A percentile compares a stretch with the other conserved stretches of the same genome.
These are phyloP conservation scores for Lineus longissimus DNA, from an alignment of 1,140 invertebrate genomes.

Conservation along the genomic window DNA sequence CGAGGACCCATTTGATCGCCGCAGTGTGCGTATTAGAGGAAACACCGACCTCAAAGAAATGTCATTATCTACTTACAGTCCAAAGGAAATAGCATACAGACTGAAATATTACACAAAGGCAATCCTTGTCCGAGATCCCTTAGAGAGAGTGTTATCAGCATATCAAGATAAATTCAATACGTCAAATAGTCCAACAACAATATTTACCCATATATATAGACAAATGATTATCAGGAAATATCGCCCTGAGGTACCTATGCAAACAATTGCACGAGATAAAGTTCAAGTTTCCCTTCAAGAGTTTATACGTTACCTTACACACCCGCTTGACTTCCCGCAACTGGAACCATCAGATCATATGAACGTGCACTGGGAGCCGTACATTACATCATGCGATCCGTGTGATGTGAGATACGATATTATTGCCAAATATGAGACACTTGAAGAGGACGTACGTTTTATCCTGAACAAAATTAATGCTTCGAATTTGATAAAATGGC, in stretches of 20 bases:
- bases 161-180: constrained; percentile 80
- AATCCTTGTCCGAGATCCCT: constrained; percentile 84
- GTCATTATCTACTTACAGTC: constrained; percentile 58
- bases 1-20: constrained; percentile 35
- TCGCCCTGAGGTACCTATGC: constrained; percentile 66
- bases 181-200: constrained; percentile 60
- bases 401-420: constrained; percentile 83
- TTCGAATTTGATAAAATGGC: constrained; percentile 26
- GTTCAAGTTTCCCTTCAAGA: constrained; percentile 83
- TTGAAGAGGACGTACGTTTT: constrained; percentile 62
- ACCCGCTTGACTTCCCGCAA: constrained; percentile 53
- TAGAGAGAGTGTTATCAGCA: constrained; percentile 83
- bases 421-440: constrained; percentile 83
- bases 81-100: constrained; percentile 60
- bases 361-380: constrained; percentile 88
- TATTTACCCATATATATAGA: constrained; percentile 75
- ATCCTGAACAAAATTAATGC: constrained; percentile 30
- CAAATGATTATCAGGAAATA: constrained; percentile 74
- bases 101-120: constrained; percentile 74
- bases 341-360: constrained; percentile 30
- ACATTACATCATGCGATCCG: constrained; percentile 77
- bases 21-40: constrained; percentile 33
- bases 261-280: constrained; percentile 69
- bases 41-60: constrained; percentile 27
- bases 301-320: constrained; percentile 77